Conservation (phyloP, 2,113 vertebrate species). For the Pungitius pungitius region DNA sequence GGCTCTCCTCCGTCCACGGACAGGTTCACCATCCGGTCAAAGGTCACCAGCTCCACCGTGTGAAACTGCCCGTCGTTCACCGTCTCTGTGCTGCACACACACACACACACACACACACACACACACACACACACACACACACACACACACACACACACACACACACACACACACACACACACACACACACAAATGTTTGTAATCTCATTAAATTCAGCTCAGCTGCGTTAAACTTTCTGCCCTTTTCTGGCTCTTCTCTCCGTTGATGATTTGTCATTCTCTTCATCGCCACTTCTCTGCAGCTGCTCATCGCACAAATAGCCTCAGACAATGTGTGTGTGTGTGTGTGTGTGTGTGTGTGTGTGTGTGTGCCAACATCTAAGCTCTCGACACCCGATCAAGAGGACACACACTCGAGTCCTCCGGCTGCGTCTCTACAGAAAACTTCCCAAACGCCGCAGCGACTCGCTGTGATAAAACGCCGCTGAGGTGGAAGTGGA, state of each 20-base stretch:
- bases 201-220: no score
- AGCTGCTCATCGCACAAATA: conserved; percentile 15
- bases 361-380: conserved; percentile 31
- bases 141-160: background rate
- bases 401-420: conserved; percentile 47
- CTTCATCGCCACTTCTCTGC: background rate
- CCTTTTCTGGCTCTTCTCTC: background rate
- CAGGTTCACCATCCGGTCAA: conserved; percentile 96
- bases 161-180: background rate
- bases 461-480: conserved; percentile 11
- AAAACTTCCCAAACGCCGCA: conserved; percentile 16
- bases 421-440: conserved; percentile 10
- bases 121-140: background rate
- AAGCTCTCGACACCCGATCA: conserved; percentile 47
- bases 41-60: conserved; percentile 96
- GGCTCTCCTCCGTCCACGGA: conserved; percentile 95
- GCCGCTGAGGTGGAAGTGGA: no score
- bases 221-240: background rate
- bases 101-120: background rate
- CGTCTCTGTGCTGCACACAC: conserved; percentile 86
- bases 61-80: conserved; percentile 97
- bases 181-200: background rate
- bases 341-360: conserved; percentile 2
- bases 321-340: background rate
- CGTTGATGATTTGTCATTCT: background rate